These are phyloP conservation scores for Anastatus disparis DNA, from an alignment of 1,140 invertebrate species.

Conservation along the genomic window DNA sequence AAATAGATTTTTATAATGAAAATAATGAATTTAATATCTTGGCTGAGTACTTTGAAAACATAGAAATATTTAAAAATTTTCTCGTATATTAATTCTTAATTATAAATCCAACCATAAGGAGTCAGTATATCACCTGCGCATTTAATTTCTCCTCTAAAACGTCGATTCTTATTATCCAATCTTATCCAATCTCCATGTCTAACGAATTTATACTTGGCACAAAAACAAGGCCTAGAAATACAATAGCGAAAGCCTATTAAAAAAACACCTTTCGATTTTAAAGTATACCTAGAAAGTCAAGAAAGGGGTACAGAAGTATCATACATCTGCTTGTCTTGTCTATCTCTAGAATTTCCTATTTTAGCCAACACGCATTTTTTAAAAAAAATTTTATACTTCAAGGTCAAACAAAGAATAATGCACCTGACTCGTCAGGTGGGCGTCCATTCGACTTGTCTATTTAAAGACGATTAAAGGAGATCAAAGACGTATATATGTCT, in stretches of 20 bases:
- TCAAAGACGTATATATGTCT: background rate
- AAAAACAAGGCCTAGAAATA: conserved; percentile 9
- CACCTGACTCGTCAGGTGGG: conserved; percentile 40
- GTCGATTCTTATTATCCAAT: background rate
- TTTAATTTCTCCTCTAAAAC: conserved; percentile 8
- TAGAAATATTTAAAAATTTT: too few relatives aligned
- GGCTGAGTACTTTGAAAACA: too few relatives aligned
- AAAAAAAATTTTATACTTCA: background rate
- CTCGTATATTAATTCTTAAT: too few relatives aligned
- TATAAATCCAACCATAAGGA: too few relatives aligned
- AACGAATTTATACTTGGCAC: conserved; percentile 21
- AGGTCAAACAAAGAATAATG: background rate
- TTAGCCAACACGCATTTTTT: background rate
- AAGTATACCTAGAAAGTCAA: background rate
- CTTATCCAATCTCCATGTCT: background rate
- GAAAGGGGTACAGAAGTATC: conserved; percentile 19
- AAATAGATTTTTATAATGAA: too few relatives aligned
- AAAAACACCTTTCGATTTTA: background rate
- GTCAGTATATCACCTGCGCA: background rate
- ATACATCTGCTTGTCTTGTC: conserved; percentile 6
- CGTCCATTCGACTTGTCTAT: background rate
- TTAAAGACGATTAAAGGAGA: conserved; percentile 1
- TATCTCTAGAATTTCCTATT: conserved; percentile 13
- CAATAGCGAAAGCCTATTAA: conserved; percentile 19
- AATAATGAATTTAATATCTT: too few relatives aligned